Evolutionary conservation across 2,797 vertebrate species (phyloP), one percentile per base, ranked within the genome.

Genomic region (Clarias pachynema): DNA sequence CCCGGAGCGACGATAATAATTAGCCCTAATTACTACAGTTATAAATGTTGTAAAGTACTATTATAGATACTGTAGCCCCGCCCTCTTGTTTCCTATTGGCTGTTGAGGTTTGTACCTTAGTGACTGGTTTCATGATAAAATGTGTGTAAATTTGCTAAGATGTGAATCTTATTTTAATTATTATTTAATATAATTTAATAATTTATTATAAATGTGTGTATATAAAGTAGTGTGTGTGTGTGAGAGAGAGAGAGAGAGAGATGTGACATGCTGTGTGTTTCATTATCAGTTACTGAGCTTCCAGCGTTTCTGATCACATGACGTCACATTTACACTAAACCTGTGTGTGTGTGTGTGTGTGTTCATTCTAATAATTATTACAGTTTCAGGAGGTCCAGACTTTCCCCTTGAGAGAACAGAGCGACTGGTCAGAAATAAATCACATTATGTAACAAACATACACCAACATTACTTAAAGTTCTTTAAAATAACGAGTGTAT

Each of bases 221-320:
- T 56, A 56, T 29, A 31, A 77, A 34, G 7, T 34, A 77, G 7
- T 31, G 73, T 20, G 49, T 73, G 29, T 34, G 65, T 31, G 29
- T 31, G 29, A 16, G 29, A 20, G 16, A 18, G 56, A 57, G 3
- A 31, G 15, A 34, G 66, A 31, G 29, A 69, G 66, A 22, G 66
- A 90, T 91, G 86, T 90, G 87, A 92, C 83, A 79, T 73, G 37
- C 44, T 65, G 56, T 73, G 60, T 40, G 4, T 34, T 40, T 40
- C 4, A 9, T 57, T 8, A 80, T 88, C 31, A 29, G 89, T 88
- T 87, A 79, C 31, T 70, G 75, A 81, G 84, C 65, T 86, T 88
- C 86, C 83, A 83, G 53, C 84, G 26, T 37, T 53, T n/a, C 29
- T 40, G 37, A 73, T 22, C 22, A 2, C 34, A 68, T 18, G 34